A percentile compares a stretch with the other conserved stretches of the same genome.
Conservation (phyloP, 1,140 invertebrate species). For the Procambarus virginalis region DNA sequence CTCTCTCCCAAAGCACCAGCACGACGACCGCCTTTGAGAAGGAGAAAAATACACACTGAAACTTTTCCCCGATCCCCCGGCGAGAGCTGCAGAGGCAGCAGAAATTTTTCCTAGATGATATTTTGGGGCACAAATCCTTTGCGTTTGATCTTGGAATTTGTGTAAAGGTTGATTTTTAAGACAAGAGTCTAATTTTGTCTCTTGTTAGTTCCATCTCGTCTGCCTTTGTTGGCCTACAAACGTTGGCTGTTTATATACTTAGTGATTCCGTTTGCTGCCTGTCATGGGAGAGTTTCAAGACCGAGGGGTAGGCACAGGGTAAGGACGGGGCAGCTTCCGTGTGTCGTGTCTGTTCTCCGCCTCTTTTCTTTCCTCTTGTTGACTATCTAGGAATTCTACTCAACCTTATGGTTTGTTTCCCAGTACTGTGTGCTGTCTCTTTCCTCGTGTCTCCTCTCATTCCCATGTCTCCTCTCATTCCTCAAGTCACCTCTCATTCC, state of each 20-base stretch:
- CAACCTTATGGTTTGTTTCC: too few relatives aligned
- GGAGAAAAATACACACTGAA: background rate
- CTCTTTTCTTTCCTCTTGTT: background rate
- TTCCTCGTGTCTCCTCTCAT: too few relatives aligned
- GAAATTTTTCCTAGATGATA: background rate
- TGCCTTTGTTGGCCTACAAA: constrained; percentile 1
- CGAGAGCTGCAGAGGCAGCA: background rate
- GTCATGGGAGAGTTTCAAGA: background rate
- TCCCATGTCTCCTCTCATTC: too few relatives aligned
- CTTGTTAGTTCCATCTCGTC: background rate
- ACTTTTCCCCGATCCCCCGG: background rate
- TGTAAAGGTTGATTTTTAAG: background rate
- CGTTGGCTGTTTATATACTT: background rate
- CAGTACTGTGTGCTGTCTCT: too few relatives aligned
- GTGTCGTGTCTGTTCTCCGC: too few relatives aligned
- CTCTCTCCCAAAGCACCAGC: background rate
- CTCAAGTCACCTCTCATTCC: too few relatives aligned
- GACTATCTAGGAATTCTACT: background rate
- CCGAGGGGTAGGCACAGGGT: too few relatives aligned
- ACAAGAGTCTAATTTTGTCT: background rate
- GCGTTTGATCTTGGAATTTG: constrained; percentile 5
- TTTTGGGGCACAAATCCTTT: background rate
- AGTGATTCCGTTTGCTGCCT: background rate
- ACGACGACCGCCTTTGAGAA: background rate
- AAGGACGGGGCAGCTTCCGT: too few relatives aligned